Percentiles rank a stretch among this genome's conserved stretches.
Conservation (phyloP, 2,797 vertebrate genomes). For the Cyclopterus lumpus region DNA sequence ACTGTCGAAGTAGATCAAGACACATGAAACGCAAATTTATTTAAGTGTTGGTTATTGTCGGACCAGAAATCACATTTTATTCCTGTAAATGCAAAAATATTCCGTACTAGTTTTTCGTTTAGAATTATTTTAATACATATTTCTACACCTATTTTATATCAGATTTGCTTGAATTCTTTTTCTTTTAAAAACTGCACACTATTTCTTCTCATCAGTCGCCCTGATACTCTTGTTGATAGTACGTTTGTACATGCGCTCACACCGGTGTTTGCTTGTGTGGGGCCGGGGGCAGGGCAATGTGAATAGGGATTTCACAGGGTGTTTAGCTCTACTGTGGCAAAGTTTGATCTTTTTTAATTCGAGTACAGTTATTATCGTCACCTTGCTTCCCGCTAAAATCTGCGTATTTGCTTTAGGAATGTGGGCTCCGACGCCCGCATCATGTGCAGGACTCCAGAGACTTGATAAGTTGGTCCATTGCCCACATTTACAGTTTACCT, state of each 20-base stretch:
- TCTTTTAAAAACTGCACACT: not conserved
- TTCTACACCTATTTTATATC: not conserved
- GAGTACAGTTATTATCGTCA: too few relatives aligned
- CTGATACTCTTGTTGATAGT: not conserved
- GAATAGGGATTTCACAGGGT: not conserved
- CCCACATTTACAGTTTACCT: not conserved
- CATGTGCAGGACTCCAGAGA: too few relatives aligned
- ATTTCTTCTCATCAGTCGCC: not conserved
- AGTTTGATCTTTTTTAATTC: not conserved
- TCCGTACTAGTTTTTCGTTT: not conserved
- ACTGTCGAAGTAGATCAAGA: not conserved
- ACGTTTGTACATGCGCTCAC: too few relatives aligned
- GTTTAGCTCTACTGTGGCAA: not conserved
- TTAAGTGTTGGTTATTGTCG: too few relatives aligned
- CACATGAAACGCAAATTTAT: not conserved
- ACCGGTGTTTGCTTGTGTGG: too few relatives aligned
- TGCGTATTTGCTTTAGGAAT: not conserved
- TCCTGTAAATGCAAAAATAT: too few relatives aligned
- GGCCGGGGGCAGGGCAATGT: too few relatives aligned
- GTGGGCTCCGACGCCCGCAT: not conserved
- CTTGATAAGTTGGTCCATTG: too few relatives aligned
- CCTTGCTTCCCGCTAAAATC: too few relatives aligned
- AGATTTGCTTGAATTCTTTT: not conserved
- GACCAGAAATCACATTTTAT: not conserved
- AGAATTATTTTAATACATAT: not conserved